Evolutionary conservation across 2,113 vertebrate genomes (phyloP), one percentile per base, ranked within the genome.

Genomic region (Platanista minor): DNA sequence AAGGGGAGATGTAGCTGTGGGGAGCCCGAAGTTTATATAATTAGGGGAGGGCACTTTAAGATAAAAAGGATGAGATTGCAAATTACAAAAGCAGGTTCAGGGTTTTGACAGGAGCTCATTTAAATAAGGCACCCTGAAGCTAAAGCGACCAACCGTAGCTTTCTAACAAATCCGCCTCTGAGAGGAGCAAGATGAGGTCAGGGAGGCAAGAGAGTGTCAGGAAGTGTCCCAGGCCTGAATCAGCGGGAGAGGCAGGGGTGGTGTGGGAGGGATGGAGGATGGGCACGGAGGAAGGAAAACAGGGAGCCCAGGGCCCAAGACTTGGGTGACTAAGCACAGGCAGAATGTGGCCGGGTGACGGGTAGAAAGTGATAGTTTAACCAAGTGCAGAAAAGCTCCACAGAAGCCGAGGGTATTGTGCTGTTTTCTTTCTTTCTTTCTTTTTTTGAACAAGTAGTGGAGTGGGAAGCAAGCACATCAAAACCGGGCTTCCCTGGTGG

Each of bases 231-330:
- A 46, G n/a, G 41, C 23, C 66, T 29, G n/a, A 33, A 46, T 9
- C 20, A 15, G 64, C 23, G n/a, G 11, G 41, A 36, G 14, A 61
- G 57, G 21, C 1, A 62, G 27, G 15, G 23, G 14, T 3, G 54
- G 39, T 29, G 2, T 2, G 23, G 13, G 54, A 31, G 25, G 54
- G 41, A 43, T 1, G 1, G 14, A 74, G 39, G 21, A 57, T 0
- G 21, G 41, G 14, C 27, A 23, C 2, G 11, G 7, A 3, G 8
- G 5, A 6, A n/a, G n/a, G 33, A 41, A 80, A 75, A 39, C 3
- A 43, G 49, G 0, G 33, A 69, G 41, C 21, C 69, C n/a, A 2
- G 29, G 12, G 31, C 46, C 92, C 6, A n/a, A 1, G n/a, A 41
- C 61, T 66, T 31, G 41, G 21, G 17, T 9, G 15, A 20, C 8